Base-by-base conservation (phyloP, 2,113 vertebrate species). In the Cricetomys ansorgei region DNA sequence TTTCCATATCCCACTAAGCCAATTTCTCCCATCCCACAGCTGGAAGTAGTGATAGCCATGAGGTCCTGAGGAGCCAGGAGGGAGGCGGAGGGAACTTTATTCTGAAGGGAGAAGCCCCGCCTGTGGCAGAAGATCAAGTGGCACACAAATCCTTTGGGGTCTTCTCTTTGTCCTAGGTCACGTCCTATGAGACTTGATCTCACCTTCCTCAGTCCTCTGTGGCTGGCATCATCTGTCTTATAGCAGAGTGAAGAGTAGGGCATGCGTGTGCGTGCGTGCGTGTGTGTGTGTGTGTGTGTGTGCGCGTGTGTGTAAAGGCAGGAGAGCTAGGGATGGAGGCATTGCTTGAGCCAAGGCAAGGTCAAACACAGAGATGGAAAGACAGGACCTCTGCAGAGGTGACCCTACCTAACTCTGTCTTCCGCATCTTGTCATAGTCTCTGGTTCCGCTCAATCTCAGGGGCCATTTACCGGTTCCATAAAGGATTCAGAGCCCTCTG, bases 21-120 rank as follows among this genome's bases (percentile, higher is more conserved):
- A 75, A 76, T 77, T 48, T 59, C 53, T 92, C 45, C 40, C 81
- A 64, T 23, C 29, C 0, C 5, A 4, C 16, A 43, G 50, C 29
- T 27, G 69, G 67, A 73, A 64, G 87, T 0, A 34, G 23, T 16
- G 7, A 50, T 34, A 67, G 45, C 70, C 34, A 5, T 34, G 12
- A 43, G 48, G 6, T 10, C 88, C 50, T 45, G 50, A 75, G 91
- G 50, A 57, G 25, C 9, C 57, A 40, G 55, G 53, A 88, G 53
- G 31, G 37, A 34, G 62, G 37, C 13, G 17, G 92, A 79, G 23
- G 48, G 29, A 25, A 50, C 31, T 62, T 93, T 50, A n/a, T 21
- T 92, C 59, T 95, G 64, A 94, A 87, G 75, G 81, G 69, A 96
- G 92, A 91, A 64, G 29, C 69, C 65, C 79, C 67, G 55, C 21